These are phyloP conservation scores for Olivierus martensii DNA, from an alignment of 1,140 invertebrate genomes.

Conservation along the genomic window DNA sequence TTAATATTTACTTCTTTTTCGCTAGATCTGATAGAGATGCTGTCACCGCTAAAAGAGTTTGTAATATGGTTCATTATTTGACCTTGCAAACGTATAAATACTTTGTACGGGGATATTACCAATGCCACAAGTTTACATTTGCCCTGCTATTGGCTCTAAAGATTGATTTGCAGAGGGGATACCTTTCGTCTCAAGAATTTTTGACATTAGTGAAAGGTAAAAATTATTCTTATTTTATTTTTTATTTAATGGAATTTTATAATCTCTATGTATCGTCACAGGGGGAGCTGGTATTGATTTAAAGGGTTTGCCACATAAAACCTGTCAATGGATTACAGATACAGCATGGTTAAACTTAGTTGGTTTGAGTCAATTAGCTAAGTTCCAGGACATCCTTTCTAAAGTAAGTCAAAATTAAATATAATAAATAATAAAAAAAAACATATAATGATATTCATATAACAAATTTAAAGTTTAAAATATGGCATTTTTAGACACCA, in stretches of 20 bases:
- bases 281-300: conserved; percentile 85
- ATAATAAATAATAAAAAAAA: too few relatives aligned
- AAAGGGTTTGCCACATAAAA: conserved; percentile 82
- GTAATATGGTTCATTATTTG: conserved; percentile 76
- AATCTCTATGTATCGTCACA: conserved; percentile 21
- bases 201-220: too few relatives aligned
- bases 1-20: conserved; percentile 5
- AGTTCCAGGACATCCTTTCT: conserved; percentile 52
- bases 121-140: conserved; percentile 80
- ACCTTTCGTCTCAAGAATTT: too few relatives aligned
- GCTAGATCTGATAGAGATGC: conserved; percentile 61
- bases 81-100: conserved; percentile 89
- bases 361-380: conserved; percentile 75
- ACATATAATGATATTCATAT: too few relatives aligned
- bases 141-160: conserved; percentile 92
- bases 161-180: too few relatives aligned
- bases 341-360: conserved; percentile 94
- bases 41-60: conserved; percentile 69
- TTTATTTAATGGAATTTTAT: too few relatives aligned
- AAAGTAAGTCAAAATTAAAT: too few relatives aligned
- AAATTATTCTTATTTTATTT: too few relatives aligned
- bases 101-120: conserved; percentile 80
- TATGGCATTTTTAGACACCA: too few relatives aligned
- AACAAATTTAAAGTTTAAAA: too few relatives aligned
- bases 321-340: conserved; percentile 88